Percentiles rank a stretch among this genome's conserved stretches.
Evolutionary conservation across 1,140 invertebrate species (phyloP).

Genomic region (Uloborus diversus): DNA sequence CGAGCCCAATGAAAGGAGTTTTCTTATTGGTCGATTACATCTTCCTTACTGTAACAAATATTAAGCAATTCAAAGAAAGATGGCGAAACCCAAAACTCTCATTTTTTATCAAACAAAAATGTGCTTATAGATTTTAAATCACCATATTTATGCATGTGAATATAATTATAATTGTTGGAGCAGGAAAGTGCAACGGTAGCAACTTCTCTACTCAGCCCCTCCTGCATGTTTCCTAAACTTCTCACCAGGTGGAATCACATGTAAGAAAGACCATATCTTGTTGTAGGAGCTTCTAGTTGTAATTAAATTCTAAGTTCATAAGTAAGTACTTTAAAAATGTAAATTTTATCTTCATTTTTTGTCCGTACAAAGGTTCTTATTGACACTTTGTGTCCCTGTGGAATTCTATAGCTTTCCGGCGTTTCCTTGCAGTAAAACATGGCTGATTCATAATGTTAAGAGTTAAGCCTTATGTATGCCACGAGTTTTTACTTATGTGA

Average conservation of each 20-base stretch:
- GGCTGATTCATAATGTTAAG: constrained; percentile 5
- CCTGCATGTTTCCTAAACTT: background rate
- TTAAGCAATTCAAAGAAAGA: too few relatives aligned
- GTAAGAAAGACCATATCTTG: background rate
- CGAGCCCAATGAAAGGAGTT: constrained; percentile 14
- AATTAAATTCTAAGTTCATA: constrained; percentile 20
- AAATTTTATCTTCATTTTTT: background rate
- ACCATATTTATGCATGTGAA: too few relatives aligned
- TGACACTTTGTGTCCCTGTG: background rate
- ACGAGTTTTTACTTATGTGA: constrained; percentile 42
- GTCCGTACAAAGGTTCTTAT: background rate
- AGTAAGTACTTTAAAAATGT: constrained; percentile 17
- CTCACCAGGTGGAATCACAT: constrained; percentile 4
- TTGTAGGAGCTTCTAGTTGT: background rate
- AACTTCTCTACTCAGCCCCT: too few relatives aligned
- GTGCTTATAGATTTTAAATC: too few relatives aligned
- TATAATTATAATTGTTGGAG: too few relatives aligned
- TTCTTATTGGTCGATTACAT: constrained; percentile 31
- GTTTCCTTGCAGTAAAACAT: constrained; percentile 7
- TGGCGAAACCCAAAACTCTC: too few relatives aligned
- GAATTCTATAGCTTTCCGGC: constrained; percentile 1
- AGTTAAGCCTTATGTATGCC: constrained; percentile 43
- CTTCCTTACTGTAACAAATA: background rate
- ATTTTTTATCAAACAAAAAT: too few relatives aligned
- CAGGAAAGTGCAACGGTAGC: too few relatives aligned